Conservation (phyloP, 2,113 vertebrate species). For the Chaetops frenatus region DNA sequence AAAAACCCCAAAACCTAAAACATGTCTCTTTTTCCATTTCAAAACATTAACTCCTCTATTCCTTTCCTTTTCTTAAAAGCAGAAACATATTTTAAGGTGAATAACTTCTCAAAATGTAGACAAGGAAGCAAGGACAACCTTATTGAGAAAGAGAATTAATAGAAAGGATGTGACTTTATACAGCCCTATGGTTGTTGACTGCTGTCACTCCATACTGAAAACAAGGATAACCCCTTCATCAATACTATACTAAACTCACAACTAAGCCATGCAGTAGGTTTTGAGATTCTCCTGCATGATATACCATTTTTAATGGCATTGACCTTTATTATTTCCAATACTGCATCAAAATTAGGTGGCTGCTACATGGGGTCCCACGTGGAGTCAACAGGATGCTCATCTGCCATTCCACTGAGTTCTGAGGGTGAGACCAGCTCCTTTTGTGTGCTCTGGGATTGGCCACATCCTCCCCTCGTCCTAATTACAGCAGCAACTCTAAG, state of each 20-base stretch:
- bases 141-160: not conserved
- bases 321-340: not conserved
- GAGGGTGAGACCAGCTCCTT: not conserved
- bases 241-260: not conserved
- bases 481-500: not conserved
- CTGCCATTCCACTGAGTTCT: not conserved
- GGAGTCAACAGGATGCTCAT: not conserved
- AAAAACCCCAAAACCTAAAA: fast-evolving
- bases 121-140: not conserved
- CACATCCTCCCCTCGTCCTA: not conserved
- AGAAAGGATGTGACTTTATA: not conserved
- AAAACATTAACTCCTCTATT: not conserved
- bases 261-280: not conserved
- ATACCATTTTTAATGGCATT: not conserved
- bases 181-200: not conserved
- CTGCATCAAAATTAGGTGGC: not conserved
- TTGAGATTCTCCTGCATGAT: not conserved
- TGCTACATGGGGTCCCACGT: not conserved
- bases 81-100: not conserved
- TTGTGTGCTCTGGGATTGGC: not conserved
- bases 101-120: not conserved
- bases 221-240: not conserved
- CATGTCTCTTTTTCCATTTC: not conserved
- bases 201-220: not conserved
- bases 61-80: not conserved